Percentiles rank a stretch among this genome's conserved stretches.
Conservation (phyloP, 2,888 invertebrate species). For the Brassicogethes aeneus region DNA sequence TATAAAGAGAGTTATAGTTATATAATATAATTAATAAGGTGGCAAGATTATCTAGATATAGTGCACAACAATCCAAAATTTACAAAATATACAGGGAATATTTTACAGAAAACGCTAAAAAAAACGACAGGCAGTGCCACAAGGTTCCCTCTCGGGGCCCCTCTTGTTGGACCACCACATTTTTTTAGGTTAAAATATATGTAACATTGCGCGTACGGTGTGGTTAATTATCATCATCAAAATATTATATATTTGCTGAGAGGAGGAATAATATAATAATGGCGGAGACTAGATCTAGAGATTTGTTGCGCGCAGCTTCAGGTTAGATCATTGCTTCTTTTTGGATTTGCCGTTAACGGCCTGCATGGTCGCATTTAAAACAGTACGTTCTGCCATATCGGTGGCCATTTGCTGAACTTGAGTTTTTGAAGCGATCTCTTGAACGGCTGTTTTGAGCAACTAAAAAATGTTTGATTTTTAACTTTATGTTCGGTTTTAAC, state of each 20-base stretch:
- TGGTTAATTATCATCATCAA: background rate
- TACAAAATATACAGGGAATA: constrained; percentile 3
- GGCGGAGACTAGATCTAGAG: background rate
- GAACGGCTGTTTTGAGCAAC: constrained; percentile 78
- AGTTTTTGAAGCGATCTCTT: constrained; percentile 64
- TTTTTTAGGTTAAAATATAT: constrained; percentile 17
- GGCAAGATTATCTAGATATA: constrained; percentile 14
- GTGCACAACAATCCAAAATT: constrained; percentile 6
- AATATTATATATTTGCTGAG: no score
- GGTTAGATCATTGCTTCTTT: constrained; percentile 22
- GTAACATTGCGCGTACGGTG: constrained; percentile 20
- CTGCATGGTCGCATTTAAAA: constrained; percentile 42
- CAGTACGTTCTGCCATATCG: constrained; percentile 63
- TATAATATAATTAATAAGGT: constrained; percentile 4
- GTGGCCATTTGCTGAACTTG: constrained; percentile 75
- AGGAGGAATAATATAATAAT: no score
- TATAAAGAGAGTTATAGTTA: constrained; percentile 13
- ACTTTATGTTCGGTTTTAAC: background rate
- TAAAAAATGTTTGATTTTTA: constrained; percentile 35
- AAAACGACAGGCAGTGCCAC: constrained; percentile 16
- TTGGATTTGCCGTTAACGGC: constrained; percentile 26
- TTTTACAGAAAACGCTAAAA: constrained; percentile 10
- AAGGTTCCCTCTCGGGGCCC: no score
- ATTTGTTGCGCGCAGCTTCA: background rate
- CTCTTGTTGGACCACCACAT: no score